A percentile compares a stretch with the other conserved stretches of the same genome.
Evolutionary conservation across 2,888 invertebrate genomes (phyloP).

Genomic region (Acronicta leporina): DNA sequence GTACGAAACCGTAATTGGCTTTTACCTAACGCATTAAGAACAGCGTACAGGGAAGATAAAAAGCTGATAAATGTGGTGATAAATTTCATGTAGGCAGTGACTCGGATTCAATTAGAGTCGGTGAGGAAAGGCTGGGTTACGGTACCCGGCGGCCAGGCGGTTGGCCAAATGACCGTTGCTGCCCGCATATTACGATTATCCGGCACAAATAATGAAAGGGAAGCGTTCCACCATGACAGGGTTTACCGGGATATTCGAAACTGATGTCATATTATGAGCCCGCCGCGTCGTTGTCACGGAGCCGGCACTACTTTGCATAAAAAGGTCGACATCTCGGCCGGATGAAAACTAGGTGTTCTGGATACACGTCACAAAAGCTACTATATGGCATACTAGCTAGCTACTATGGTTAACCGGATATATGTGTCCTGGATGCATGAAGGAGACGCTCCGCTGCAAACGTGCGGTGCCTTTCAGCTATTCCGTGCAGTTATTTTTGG

Average conservation of each 20-base stretch:
- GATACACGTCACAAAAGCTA: conserved; percentile 55
- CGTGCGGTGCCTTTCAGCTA: conserved; percentile 31
- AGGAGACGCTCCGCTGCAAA: conserved; percentile 38
- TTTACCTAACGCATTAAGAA: conserved; percentile 63
- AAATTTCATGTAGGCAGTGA: conserved; percentile 69
- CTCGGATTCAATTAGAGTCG: conserved; percentile 70
- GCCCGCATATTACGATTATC: conserved; percentile 41
- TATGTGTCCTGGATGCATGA: conserved; percentile 57
- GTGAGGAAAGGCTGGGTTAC: conserved; percentile 56
- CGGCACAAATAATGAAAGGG: conserved; percentile 46
- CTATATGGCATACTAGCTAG: too few species aligned
- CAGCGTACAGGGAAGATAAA: conserved; percentile 65
- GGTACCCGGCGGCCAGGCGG: conserved; percentile 50
- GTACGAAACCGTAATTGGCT: conserved; percentile 57
- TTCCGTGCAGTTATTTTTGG: conserved; percentile 11
- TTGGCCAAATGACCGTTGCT: conserved; percentile 54
- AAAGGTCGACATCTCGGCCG: conserved; percentile 60
- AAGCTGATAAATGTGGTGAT: conserved; percentile 72
- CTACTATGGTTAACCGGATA: conserved; percentile 44
- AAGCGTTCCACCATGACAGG: conserved; percentile 29
- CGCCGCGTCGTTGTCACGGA: conserved; percentile 37
- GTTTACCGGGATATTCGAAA: conserved; percentile 26
- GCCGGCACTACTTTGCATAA: conserved; percentile 59
- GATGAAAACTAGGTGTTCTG: conserved; percentile 61
- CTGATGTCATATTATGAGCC: conserved; percentile 47